Evolutionary conservation across 53 echinoderm and acorn worm species (phyloP).

Genomic region (Paracentrotus lividus): DNA sequence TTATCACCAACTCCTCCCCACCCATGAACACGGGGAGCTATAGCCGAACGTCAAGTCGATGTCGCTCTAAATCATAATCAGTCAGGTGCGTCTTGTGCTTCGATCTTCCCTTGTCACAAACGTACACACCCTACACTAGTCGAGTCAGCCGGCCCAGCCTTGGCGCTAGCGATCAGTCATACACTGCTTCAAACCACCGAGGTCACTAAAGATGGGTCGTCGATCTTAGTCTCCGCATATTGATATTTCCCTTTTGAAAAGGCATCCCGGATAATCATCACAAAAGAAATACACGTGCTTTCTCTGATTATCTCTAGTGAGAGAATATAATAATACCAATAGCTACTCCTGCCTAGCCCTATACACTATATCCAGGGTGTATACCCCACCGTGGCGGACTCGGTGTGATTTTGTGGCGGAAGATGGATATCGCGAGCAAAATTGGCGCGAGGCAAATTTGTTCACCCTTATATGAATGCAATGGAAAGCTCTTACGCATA

Average conservation of each 20-base stretch:
- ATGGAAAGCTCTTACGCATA: background rate
- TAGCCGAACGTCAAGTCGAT: constrained; percentile 9
- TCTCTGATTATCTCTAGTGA: background rate
- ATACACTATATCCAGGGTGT: background rate
- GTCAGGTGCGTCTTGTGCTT: constrained; percentile 1
- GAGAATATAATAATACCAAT: background rate
- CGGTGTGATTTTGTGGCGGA: background rate
- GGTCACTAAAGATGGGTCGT: background rate
- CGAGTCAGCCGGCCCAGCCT: background rate
- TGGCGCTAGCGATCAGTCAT: too few relatives aligned
- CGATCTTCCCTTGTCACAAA: background rate
- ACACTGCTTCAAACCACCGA: background rate
- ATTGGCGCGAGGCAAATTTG: background rate
- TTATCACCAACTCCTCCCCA: background rate
- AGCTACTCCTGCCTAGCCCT: background rate
- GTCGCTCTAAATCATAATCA: background rate
- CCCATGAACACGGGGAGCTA: background rate
- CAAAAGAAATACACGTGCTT: constrained; percentile 7
- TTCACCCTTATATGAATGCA: background rate
- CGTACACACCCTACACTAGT: too few relatives aligned
- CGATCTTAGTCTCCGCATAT: background rate
- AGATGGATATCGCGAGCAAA: background rate
- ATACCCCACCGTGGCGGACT: background rate
- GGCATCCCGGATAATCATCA: background rate
- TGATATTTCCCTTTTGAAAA: background rate